A percentile compares a stretch with the other conserved stretches of the same genome.
Conservation (phyloP, 2,797 vertebrate genomes). For the Cichlasoma orientale region DNA sequence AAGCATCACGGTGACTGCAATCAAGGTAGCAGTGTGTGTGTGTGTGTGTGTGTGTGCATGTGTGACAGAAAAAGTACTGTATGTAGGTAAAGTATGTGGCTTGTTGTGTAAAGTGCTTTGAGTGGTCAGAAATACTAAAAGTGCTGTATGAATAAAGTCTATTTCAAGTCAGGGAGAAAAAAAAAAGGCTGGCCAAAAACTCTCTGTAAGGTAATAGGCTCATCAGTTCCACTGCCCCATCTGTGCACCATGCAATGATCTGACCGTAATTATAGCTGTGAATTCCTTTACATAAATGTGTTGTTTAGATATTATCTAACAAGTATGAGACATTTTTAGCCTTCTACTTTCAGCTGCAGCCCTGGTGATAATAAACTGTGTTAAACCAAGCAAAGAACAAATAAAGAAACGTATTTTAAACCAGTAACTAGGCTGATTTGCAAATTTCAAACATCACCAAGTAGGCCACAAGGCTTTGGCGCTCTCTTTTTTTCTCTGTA, state of each 20-base stretch:
- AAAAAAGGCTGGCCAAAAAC: background rate
- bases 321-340: background rate
- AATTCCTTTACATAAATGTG: constrained; percentile 3
- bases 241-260: background rate
- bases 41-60: too few species aligned
- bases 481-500: background rate
- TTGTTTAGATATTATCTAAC: background rate
- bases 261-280: constrained; percentile 9
- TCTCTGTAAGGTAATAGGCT: background rate
- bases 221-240: background rate
- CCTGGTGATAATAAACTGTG: background rate
- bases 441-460: background rate
- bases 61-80: too few species aligned
- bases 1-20: too few species aligned
- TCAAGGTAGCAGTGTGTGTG: too few species aligned
- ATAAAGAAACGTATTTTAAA: background rate
- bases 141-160: background rate
- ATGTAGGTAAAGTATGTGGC: too few species aligned
- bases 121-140: background rate
- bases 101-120: background rate
- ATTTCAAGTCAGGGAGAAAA: background rate
- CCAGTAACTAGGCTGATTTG: background rate
- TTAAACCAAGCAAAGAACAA: constrained; percentile 1
- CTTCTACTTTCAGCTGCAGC: background rate
- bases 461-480: background rate